A percentile compares a stretch with the other conserved stretches of the same genome.
phyloP scores from a whole-genome alignment of 2,797 vertebrate genomes.

The Halcyon badia region DNA sequence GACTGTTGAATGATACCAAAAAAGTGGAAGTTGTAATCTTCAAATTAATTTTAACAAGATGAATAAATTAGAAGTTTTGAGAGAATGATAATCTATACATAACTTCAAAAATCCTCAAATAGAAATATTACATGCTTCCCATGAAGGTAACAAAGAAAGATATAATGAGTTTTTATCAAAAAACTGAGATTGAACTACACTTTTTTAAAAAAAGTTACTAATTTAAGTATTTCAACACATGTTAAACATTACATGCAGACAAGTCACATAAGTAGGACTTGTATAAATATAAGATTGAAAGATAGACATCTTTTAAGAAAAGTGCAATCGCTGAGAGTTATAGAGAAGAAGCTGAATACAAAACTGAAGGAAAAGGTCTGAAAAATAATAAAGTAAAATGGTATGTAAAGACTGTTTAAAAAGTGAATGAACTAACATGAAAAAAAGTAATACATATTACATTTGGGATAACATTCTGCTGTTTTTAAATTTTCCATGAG shows the following conservation, averaged over 20 bases:
- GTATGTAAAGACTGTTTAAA: neutral
- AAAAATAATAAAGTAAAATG: neutral
- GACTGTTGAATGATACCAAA: neutral
- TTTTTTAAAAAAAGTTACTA: neutral
- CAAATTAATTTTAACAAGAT: neutral
- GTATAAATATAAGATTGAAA: neutral
- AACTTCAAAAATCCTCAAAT: neutral
- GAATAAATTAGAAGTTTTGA: neutral
- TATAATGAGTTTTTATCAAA: neutral
- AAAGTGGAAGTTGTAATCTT: neutral
- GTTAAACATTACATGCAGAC: neutral
- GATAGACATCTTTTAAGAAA: neutral
- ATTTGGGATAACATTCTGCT: neutral
- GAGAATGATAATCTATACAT: neutral
- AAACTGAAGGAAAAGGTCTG: neutral
- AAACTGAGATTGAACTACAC: neutral
- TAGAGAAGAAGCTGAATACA: neutral
- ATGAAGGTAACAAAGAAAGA: neutral
- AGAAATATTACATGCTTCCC: neutral
- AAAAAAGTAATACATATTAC: fast-evolving
- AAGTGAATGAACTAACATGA: neutral
- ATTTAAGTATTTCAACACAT: neutral
- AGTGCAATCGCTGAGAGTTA: neutral
- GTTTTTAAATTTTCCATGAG: neutral
- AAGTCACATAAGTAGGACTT: neutral